phyloP scores from a whole-genome alignment of 2,888 invertebrate genomes.

The Lycaena phlaeas region DNA sequence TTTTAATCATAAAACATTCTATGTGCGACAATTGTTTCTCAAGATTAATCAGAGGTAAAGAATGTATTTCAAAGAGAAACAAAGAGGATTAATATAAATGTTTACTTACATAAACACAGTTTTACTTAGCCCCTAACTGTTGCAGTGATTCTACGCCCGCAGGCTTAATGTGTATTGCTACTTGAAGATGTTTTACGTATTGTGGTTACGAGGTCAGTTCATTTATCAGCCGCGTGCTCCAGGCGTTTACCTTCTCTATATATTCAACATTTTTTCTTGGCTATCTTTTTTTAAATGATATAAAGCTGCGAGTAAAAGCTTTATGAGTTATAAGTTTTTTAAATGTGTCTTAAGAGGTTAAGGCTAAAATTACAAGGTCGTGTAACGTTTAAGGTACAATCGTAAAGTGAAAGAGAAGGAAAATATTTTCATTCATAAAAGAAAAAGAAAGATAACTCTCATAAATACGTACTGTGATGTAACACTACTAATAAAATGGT shows the following conservation, averaged over 20 bases:
- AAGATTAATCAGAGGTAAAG: slow-evolving; percentile 1
- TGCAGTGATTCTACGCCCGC: background rate
- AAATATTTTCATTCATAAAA: no score
- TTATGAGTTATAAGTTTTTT: background rate
- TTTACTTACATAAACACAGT: background rate
- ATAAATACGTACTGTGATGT: no score
- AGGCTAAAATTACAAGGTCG: no score
- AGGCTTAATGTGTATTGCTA: slow-evolving; percentile 1
- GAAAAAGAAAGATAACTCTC: no score
- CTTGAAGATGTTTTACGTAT: slow-evolving; percentile 1
- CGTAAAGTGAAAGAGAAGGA: no score
- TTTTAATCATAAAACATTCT: slow-evolving; percentile 2
- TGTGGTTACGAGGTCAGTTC: slow-evolving; percentile 7
- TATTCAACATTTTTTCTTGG: background rate
- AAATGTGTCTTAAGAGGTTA: no score
- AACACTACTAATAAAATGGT: no score
- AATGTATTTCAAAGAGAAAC: background rate
- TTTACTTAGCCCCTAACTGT: background rate
- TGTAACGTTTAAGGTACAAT: no score
- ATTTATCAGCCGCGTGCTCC: slow-evolving; percentile 1
- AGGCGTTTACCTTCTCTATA: slow-evolving; percentile 2
- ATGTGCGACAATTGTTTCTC: background rate
- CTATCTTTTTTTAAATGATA: background rate
- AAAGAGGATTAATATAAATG: background rate
- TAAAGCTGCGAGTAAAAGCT: background rate